phyloP scores from a whole-genome alignment of 2,888 invertebrate genomes.

The Nowickia ferox region DNA sequence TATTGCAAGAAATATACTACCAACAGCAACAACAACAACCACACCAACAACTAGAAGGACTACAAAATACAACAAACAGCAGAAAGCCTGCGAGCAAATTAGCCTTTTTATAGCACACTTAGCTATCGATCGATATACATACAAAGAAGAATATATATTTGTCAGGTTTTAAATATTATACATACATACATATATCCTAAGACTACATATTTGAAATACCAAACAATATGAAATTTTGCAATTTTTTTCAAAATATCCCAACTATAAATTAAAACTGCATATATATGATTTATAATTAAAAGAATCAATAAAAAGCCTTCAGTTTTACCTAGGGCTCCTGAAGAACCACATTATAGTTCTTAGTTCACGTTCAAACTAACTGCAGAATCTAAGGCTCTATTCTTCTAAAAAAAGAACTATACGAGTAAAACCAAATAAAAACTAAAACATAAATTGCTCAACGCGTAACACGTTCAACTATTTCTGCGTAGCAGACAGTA shows the following conservation, averaged over 20 bases:
- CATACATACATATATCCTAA: slow-evolving; percentile 35
- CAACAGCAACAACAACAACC: background rate
- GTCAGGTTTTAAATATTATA: slow-evolving; percentile 66
- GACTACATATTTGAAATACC: slow-evolving; percentile 75
- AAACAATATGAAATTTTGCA: slow-evolving; percentile 64
- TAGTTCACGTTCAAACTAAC: slow-evolving; percentile 42
- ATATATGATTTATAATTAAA: slow-evolving; percentile 29
- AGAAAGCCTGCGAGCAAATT: slow-evolving; percentile 22
- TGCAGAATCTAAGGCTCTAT: slow-evolving; percentile 47
- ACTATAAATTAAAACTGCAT: slow-evolving; percentile 30
- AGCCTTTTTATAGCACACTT: slow-evolving; percentile 36
- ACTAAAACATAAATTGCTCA: slow-evolving; percentile 24
- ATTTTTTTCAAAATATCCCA: slow-evolving; percentile 40
- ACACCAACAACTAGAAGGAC: slow-evolving; percentile 26
- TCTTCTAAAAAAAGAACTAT: slow-evolving; percentile 16
- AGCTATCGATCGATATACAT: slow-evolving; percentile 33
- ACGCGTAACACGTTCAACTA: slow-evolving; percentile 47
- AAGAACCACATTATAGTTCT: slow-evolving; percentile 73
- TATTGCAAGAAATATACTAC: background rate
- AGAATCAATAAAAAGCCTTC: slow-evolving; percentile 74
- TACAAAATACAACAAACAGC: slow-evolving; percentile 11
- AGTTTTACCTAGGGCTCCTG: slow-evolving; percentile 81
- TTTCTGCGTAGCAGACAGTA: slow-evolving; percentile 43
- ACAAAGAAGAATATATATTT: slow-evolving; percentile 34
- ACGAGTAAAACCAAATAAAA: slow-evolving; percentile 10